Evolutionary conservation across 1,140 invertebrate genomes (phyloP), one percentile per base, ranked within the genome.

Genomic region (Achroia grisella): DNA sequence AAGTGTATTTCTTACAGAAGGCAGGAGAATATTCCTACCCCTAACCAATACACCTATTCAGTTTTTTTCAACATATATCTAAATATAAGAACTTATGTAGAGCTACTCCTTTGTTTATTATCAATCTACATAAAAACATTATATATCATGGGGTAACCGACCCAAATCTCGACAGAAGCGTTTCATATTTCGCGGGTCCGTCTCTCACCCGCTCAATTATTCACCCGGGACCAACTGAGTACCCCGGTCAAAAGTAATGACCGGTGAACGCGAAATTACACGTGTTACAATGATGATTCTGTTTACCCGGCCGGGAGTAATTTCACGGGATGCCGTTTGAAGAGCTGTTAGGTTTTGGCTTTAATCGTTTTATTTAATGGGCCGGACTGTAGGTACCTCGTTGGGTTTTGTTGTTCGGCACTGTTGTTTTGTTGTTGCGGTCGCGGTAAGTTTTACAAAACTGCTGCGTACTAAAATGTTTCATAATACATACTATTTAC

Each of bases 181-280:
- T 76, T 76, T 73, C 75, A 82, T 79, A 82, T 76, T 79, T 67
- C 73, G 61, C 65, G 53, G 60, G 62, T 72, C 68, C 63, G 71
- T 72, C 71, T 70, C 70, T 66, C 68, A 66, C 56, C 56, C 52
- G 61, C 62, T 77, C 67, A 79, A 78, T 82, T 78, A 82, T 82
- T 82, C 76, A 82, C 68, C 62, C 48, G 64, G 60, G 62, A 32
- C 41, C 11, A 13, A 23, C 17, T 23, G 2, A 23, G 17, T 23
- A 23, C 6, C 58, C 68, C 68, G 63, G 55, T 68, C 61, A 62
- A 72, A 76, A 73, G 75, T 79, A 75, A 75, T 71, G 73, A 55
- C 62, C 66, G 71, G 63, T 67, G 67, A 66, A 66, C 56, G 58
- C 52, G 61, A 68, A 69, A 75, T 78, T 77, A 81, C 77, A 75